Conservation (phyloP, 2,797 vertebrate genomes). For the Antrozous pallidus region DNA sequence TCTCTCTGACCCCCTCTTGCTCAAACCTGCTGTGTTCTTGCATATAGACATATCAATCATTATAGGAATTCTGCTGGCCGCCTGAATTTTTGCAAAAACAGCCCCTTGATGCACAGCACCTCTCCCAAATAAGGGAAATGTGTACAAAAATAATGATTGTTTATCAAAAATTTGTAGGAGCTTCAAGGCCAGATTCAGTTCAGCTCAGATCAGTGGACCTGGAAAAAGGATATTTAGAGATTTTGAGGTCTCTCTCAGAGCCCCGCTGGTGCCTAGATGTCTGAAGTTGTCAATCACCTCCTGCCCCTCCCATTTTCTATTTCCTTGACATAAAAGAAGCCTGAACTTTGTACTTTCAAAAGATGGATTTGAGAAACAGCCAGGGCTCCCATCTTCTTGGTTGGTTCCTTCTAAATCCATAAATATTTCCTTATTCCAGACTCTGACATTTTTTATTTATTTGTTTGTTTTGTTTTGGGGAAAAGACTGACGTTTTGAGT, state of each 20-base stretch:
- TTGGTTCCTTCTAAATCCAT: too few relatives aligned
- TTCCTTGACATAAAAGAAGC: not conserved
- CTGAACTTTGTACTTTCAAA: not conserved
- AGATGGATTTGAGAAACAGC: not conserved
- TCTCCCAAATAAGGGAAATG: not conserved
- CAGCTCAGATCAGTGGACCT: not conserved
- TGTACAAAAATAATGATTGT: not conserved
- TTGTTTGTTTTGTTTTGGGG: not conserved
- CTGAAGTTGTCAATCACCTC: not conserved
- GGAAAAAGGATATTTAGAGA: not conserved
- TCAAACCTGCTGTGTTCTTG: not conserved
- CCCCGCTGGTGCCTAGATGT: not conserved
- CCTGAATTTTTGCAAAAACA: not conserved
- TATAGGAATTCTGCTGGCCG: not conserved
- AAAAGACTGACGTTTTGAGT: not conserved
- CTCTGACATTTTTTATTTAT: not conserved
- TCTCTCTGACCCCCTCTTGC: not conserved
- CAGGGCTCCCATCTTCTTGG: not conserved
- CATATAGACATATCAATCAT: not conserved
- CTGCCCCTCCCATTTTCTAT: not conserved
- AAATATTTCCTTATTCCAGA: not conserved
- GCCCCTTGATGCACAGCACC: not conserved
- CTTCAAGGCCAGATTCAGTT: not conserved
- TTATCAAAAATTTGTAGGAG: not conserved
- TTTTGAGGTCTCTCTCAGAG: not conserved